These are phyloP conservation scores for Leucopsar rothschildi DNA, from an alignment of 2,113 vertebrate species.

Conservation along the genomic window DNA sequence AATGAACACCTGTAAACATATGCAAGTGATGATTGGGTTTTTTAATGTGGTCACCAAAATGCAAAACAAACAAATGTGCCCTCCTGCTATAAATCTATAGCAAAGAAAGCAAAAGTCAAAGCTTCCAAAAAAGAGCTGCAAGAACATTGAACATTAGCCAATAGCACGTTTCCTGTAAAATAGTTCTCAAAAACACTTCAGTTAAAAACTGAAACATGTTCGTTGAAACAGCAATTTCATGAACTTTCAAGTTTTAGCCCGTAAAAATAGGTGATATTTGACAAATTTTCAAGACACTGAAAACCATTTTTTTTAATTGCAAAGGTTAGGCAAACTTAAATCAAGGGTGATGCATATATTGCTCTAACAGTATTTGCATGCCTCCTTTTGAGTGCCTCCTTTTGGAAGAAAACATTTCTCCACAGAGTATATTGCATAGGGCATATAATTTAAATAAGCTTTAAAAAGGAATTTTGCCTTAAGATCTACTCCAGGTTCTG, in stretches of 20 bases:
- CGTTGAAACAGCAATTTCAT: background rate
- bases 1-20: background rate
- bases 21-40: background rate
- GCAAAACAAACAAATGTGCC: background rate
- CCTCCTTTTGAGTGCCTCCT: background rate
- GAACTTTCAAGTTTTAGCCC: background rate
- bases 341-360: background rate
- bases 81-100: background rate
- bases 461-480: conserved; percentile 27
- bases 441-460: background rate
- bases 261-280: background rate
- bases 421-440: background rate
- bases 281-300: background rate
- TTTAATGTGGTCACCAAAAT: background rate
- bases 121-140: background rate
- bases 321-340: background rate
- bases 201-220: background rate
- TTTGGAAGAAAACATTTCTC: background rate
- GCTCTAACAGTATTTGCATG: background rate
- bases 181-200: background rate
- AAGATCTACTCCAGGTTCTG: background rate
- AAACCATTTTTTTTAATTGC: background rate
- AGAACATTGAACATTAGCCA: background rate
- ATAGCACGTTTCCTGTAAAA: background rate
- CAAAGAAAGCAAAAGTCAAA: background rate